These are phyloP conservation scores for Metellina segmentata DNA, from an alignment of 2,888 invertebrate species.

Conservation along the genomic window DNA sequence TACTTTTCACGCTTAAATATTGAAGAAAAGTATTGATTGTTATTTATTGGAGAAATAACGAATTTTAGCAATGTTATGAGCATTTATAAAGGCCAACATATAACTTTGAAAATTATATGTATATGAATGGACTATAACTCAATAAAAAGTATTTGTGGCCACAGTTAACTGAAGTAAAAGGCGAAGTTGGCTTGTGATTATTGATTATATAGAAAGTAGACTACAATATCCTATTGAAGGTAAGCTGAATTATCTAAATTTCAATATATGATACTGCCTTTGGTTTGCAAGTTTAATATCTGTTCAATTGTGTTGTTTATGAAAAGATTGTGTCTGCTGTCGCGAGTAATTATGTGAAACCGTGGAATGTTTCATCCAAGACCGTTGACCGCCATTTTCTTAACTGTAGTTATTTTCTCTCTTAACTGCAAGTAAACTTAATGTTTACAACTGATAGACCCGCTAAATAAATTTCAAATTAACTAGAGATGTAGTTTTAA, in stretches of 20 bases:
- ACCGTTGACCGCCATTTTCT: constrained; percentile 74
- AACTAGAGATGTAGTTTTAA: not conserved
- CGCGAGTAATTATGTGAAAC: constrained; percentile 14
- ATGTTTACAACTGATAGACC: constrained; percentile 59
- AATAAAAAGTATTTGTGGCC: constrained; percentile 51
- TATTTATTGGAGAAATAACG: not conserved
- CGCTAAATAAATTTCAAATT: constrained; percentile 61
- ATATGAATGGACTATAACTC: not conserved
- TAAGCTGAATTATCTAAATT: not conserved
- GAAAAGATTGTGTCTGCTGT: too few species aligned
- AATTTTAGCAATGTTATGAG: not conserved
- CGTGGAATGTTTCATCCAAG: constrained; percentile 35
- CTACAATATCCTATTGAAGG: constrained; percentile 2
- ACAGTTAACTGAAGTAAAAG: constrained; percentile 37
- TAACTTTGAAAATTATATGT: not conserved
- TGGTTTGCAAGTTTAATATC: not conserved
- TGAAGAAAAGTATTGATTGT: not conserved
- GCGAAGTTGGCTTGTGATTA: not conserved
- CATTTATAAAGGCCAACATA: not conserved
- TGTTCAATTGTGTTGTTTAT: not conserved
- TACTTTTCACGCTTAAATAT: too few species aligned
- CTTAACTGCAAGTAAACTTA: constrained; percentile 68
- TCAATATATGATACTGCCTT: not conserved
- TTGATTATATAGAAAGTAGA: constrained; percentile 25
- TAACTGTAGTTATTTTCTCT: constrained; percentile 75